Percentiles rank a stretch among this genome's conserved stretches.
Conservation (phyloP, 2,113 vertebrate species). For the Nothoprocta pentlandii region DNA sequence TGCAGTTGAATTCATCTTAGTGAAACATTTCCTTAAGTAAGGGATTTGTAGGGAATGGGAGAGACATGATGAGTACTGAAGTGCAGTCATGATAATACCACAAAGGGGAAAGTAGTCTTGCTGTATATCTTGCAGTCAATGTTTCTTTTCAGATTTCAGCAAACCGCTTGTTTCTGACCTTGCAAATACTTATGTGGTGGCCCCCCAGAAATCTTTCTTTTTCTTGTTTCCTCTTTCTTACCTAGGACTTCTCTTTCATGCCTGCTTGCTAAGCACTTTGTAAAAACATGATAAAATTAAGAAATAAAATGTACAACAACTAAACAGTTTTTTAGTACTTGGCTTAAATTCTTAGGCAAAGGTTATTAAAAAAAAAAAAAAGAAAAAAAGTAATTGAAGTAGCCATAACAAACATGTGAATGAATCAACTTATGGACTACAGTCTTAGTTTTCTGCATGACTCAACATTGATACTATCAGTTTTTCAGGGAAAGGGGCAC, state of each 20-base stretch:
- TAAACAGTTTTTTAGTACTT: background rate
- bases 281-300: background rate
- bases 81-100: rapidly evolving
- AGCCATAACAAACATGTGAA: background rate
- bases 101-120: background rate
- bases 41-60: background rate
- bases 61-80: background rate
- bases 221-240: background rate
- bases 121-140: background rate
- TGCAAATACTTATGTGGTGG: background rate
- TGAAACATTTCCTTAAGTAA: background rate
- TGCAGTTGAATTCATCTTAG: background rate
- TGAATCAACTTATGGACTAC: background rate
- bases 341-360: background rate
- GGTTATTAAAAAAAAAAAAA: background rate
- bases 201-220: background rate
- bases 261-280: background rate
- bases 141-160: background rate
- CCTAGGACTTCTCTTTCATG: background rate
- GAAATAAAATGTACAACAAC: background rate
- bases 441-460: background rate
- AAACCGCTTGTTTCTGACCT: background rate
- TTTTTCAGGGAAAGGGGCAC: background rate
- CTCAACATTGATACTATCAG: background rate
- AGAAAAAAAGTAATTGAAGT: background rate